Evolutionary conservation across 2,797 vertebrate species (phyloP).

Genomic region (Cheirogaleus major): DNA sequence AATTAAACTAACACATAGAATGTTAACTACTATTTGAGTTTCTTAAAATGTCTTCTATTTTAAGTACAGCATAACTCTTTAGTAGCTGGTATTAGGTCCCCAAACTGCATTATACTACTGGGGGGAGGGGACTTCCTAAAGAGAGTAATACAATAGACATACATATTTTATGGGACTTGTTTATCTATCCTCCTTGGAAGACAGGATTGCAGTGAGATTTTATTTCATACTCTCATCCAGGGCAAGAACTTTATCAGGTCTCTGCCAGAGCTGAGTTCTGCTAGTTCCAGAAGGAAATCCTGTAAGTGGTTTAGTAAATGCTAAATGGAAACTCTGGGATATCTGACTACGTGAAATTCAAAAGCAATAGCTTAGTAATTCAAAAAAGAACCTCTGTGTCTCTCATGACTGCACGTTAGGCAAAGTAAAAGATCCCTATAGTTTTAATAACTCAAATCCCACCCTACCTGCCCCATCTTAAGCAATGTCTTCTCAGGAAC

Average conservation of each 20-base stretch:
- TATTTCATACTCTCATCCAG: slow-evolving; percentile 51
- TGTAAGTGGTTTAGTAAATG: slow-evolving; percentile 69
- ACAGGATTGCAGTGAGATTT: slow-evolving; percentile 60
- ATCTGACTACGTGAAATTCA: slow-evolving; percentile 60
- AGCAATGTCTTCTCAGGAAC: not conserved
- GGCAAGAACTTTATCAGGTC: slow-evolving; percentile 65
- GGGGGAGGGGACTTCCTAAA: not conserved
- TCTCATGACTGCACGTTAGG: not conserved
- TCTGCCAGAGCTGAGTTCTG: slow-evolving; percentile 65
- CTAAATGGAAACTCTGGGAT: slow-evolving; percentile 67
- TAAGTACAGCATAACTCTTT: slow-evolving; percentile 64
- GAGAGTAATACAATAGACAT: slow-evolving; percentile 10
- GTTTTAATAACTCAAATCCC: slow-evolving; percentile 45
- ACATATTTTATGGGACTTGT: slow-evolving; percentile 48
- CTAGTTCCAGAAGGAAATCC: slow-evolving; percentile 69
- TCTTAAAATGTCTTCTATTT: slow-evolving; percentile 66
- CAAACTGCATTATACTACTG: slow-evolving; percentile 41
- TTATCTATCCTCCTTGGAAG: slow-evolving; percentile 56
- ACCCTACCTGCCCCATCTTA: not conserved
- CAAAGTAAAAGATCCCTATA: slow-evolving; percentile 29
- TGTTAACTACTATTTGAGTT: slow-evolving; percentile 14
- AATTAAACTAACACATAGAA: slow-evolving; percentile 40
- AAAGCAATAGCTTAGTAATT: slow-evolving; percentile 69
- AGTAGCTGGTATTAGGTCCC: slow-evolving; percentile 37
- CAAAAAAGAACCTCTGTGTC: slow-evolving; percentile 50